Percentiles rank a stretch among this genome's conserved stretches.
phyloP scores from a whole-genome alignment of 2,113 vertebrate species.

The Albula glossodonta region DNA sequence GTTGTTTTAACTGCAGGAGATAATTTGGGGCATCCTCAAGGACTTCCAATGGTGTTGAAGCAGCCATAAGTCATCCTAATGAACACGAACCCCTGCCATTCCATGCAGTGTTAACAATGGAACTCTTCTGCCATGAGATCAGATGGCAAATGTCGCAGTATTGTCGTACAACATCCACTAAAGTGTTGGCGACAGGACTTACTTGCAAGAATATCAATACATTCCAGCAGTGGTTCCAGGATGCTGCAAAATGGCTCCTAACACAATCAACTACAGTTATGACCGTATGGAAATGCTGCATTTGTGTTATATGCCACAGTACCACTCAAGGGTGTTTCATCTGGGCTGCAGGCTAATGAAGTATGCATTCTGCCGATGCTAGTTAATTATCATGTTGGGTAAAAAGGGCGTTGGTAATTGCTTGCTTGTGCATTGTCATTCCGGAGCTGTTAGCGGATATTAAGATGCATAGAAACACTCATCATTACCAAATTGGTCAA shows the following conservation, averaged over 20 bases:
- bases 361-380: background rate
- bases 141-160: background rate
- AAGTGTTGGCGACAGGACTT: background rate
- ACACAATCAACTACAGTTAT: too few relatives aligned
- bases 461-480: background rate
- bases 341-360: background rate
- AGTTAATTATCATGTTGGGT: background rate
- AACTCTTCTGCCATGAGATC: background rate
- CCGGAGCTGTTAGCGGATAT: background rate
- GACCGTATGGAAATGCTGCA: too few relatives aligned
- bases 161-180: too few relatives aligned
- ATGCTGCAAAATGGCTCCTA: background rate
- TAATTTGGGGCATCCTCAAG: background rate
- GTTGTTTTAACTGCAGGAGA: background rate
- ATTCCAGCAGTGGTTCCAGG: background rate
- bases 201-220: background rate
- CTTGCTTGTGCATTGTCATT: too few relatives aligned
- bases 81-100: background rate
- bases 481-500: too few relatives aligned
- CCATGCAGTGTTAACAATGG: background rate
- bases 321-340: background rate
- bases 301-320: too few relatives aligned
- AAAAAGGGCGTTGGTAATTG: background rate
- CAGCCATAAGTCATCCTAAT: background rate
- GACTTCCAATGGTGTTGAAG: background rate